These are phyloP conservation scores for Cettia cetti DNA, from an alignment of 2,113 vertebrate genomes.

Conservation along the genomic window DNA sequence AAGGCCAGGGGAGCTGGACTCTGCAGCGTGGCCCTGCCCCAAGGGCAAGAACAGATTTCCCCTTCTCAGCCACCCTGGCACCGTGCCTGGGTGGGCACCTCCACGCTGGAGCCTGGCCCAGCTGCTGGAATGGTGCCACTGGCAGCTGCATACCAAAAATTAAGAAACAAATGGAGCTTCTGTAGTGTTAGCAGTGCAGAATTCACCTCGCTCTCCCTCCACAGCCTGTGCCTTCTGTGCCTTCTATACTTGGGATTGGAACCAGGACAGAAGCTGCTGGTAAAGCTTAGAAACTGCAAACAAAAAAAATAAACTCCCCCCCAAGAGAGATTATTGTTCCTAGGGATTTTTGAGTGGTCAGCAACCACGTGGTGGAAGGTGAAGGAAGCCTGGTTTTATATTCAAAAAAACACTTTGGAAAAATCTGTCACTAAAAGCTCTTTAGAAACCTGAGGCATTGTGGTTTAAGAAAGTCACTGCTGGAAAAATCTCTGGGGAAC, in stretches of 20 bases:
- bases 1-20: background rate
- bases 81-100: background rate
- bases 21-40: background rate
- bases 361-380: background rate
- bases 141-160: background rate
- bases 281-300: background rate
- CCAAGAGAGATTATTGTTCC: background rate
- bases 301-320: background rate
- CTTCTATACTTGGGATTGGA: background rate
- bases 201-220: background rate
- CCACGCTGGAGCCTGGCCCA: background rate
- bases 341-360: background rate
- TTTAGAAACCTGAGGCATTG: background rate
- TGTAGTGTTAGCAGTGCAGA: background rate
- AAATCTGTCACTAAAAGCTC: background rate
- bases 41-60: background rate
- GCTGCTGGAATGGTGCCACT: background rate
- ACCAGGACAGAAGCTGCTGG: background rate
- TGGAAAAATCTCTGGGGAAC: background rate
- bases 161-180: background rate
- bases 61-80: background rate
- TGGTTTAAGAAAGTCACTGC: background rate
- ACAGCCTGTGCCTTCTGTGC: background rate
- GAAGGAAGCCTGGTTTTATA: background rate
- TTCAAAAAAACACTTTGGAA: background rate